Evolutionary conservation across 2,797 vertebrate genomes (phyloP).

Genomic region (Darevskia nairensis): DNA sequence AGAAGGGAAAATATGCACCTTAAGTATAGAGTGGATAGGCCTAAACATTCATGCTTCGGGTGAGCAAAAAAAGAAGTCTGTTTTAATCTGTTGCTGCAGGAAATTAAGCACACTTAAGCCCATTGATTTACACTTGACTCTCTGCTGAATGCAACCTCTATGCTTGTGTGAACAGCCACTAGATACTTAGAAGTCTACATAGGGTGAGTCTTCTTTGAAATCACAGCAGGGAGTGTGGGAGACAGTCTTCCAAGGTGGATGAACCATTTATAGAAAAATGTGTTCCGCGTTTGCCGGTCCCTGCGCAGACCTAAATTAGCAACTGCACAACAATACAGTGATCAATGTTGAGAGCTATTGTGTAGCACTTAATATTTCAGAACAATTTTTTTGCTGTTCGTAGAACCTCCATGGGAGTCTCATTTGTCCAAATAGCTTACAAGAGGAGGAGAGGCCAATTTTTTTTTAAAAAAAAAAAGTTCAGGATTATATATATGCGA

Average conservation of each 20-base stretch:
- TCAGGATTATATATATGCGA: neutral
- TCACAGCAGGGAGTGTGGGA: conserved; percentile 24
- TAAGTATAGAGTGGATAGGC: neutral
- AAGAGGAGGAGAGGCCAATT: neutral
- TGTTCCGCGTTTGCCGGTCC: conserved; percentile 37
- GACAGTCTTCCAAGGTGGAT: conserved; percentile 43
- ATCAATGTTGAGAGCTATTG: conserved; percentile 30
- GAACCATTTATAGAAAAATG: conserved; percentile 49
- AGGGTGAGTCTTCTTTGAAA: conserved; percentile 34
- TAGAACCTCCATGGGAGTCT: neutral
- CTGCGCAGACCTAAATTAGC: conserved; percentile 47
- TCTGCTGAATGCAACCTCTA: neutral
- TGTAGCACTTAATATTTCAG: conserved; percentile 32
- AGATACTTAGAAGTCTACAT: conserved; percentile 26
- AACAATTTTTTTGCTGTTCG: conserved; percentile 27
- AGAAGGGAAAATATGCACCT: rapidly evolving
- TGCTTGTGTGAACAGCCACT: neutral
- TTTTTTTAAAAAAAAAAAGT: neutral
- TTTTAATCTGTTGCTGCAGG: neutral
- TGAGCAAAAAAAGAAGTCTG: neutral
- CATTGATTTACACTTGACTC: neutral
- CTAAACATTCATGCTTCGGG: neutral
- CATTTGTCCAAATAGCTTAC: neutral
- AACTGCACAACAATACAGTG: conserved; percentile 29
- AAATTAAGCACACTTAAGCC: conserved; percentile 7